Evolutionary conservation across 2,888 invertebrate species (phyloP).

Genomic region (Pachliopta kotzebuea): DNA sequence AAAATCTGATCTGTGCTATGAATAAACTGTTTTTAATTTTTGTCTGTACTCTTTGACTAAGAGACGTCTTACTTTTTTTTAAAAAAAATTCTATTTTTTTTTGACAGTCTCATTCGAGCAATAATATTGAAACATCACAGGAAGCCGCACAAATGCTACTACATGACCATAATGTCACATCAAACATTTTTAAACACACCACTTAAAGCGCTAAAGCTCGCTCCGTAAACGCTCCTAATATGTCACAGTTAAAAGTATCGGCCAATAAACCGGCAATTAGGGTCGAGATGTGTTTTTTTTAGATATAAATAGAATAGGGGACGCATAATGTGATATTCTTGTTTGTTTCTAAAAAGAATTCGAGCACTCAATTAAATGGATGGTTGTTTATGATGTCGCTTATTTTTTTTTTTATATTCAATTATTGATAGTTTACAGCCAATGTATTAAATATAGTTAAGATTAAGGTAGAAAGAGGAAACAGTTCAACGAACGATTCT

Average conservation of each 20-base stretch:
- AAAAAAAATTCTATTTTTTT: not conserved
- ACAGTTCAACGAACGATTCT: too few relatives aligned
- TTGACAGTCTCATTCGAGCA: not conserved
- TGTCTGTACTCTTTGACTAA: too few relatives aligned
- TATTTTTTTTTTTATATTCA: constrained; percentile 23
- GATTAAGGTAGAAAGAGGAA: too few relatives aligned
- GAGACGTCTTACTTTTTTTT: too few relatives aligned
- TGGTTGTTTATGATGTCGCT: constrained; percentile 40
- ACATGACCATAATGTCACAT: constrained; percentile 40
- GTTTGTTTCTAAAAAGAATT: constrained; percentile 42
- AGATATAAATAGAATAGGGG: constrained; percentile 41
- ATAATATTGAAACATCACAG: constrained; percentile 26
- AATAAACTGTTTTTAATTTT: not conserved
- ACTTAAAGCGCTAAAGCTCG: constrained; percentile 39
- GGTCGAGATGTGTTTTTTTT: constrained; percentile 38
- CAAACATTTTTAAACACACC: constrained; percentile 42
- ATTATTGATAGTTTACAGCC: not conserved
- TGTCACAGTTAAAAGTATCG: constrained; percentile 52
- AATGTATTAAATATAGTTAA: not conserved
- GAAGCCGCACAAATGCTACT: constrained; percentile 29
- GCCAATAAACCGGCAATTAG: constrained; percentile 55
- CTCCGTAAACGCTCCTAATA: constrained; percentile 45
- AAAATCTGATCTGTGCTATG: not conserved
- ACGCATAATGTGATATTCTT: constrained; percentile 51
- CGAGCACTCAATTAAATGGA: constrained; percentile 40